Conservation (phyloP, 2,888 invertebrate genomes). For the Drosophila cognata region DNA sequence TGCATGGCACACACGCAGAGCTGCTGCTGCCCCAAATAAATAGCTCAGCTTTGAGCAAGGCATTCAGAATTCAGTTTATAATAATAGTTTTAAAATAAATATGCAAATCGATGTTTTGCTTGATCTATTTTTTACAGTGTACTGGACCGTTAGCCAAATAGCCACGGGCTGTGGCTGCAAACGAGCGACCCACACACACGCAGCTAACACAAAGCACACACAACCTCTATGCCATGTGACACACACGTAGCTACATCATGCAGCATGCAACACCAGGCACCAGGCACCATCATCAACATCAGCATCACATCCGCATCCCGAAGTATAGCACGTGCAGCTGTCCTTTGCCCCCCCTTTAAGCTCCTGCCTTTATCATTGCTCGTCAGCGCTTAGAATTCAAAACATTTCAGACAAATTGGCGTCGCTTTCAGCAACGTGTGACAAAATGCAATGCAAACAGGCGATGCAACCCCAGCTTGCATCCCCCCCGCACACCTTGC, state of each 20-base stretch:
- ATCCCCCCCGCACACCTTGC: no score
- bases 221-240: conserved; percentile 16
- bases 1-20: conserved; percentile 35
- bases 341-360: background rate
- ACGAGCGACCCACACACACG: conserved; percentile 38
- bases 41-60: background rate
- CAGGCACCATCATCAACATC: background rate
- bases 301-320: conserved; percentile 56
- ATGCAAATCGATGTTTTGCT: background rate
- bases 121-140: background rate
- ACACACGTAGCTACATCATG: conserved; percentile 24
- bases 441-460: conserved; percentile 78
- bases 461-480: background rate
- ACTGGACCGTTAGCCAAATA: conserved; percentile 29
- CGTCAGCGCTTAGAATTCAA: conserved; percentile 72
- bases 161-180: conserved; percentile 33
- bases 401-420: conserved; percentile 80
- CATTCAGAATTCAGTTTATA: background rate
- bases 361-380: conserved; percentile 7
- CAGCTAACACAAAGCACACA: conserved; percentile 14
- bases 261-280: conserved; percentile 3
- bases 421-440: conserved; percentile 78
- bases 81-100: background rate
- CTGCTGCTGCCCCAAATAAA: background rate
- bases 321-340: conserved; percentile 37